Percentiles rank a stretch among this genome's conserved stretches.
These are phyloP conservation scores for Caradrina clavipalpis DNA, from an alignment of 2,888 invertebrate genomes.

Conservation along the genomic window DNA sequence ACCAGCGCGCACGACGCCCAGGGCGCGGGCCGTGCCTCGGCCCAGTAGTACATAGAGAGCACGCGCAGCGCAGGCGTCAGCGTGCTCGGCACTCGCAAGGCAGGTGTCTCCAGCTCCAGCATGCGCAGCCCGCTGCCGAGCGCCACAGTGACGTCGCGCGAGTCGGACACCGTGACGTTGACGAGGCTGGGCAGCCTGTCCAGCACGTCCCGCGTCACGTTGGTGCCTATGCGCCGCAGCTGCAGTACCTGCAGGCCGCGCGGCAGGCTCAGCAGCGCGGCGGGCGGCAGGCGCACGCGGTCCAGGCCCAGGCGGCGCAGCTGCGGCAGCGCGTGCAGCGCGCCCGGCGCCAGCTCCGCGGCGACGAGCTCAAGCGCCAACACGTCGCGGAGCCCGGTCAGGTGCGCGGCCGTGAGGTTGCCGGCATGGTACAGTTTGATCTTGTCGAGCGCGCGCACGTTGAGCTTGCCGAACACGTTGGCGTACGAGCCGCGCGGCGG, in stretches of 20 bases:
- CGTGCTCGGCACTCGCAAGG: slow-evolving; percentile 31
- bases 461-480: slow-evolving; percentile 26
- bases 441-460: slow-evolving; percentile 34
- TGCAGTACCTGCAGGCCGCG: slow-evolving; percentile 26
- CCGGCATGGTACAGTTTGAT: slow-evolving; percentile 20
- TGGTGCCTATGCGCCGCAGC: slow-evolving; percentile 18
- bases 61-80: slow-evolving; percentile 38
- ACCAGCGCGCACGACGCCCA: slow-evolving; percentile 41
- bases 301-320: slow-evolving; percentile 31
- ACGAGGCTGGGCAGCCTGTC: slow-evolving; percentile 27
- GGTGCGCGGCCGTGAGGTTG: slow-evolving; percentile 37
- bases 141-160: slow-evolving; percentile 23
- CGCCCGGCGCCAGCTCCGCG: slow-evolving; percentile 13
- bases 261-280: slow-evolving; percentile 20
- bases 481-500: slow-evolving; percentile 42
- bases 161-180: slow-evolving; percentile 31
- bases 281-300: slow-evolving; percentile 20
- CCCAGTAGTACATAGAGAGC: slow-evolving; percentile 48
- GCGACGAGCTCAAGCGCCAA: slow-evolving; percentile 13
- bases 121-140: slow-evolving; percentile 19
- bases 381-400: slow-evolving; percentile 23
- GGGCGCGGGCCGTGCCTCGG: slow-evolving; percentile 43
- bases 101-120: slow-evolving; percentile 26
- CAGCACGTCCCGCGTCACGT: slow-evolving; percentile 25
- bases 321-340: slow-evolving; percentile 91